Base-by-base conservation (phyloP, 2,888 invertebrate genomes). In the Pantelozetes paolii region DNA sequence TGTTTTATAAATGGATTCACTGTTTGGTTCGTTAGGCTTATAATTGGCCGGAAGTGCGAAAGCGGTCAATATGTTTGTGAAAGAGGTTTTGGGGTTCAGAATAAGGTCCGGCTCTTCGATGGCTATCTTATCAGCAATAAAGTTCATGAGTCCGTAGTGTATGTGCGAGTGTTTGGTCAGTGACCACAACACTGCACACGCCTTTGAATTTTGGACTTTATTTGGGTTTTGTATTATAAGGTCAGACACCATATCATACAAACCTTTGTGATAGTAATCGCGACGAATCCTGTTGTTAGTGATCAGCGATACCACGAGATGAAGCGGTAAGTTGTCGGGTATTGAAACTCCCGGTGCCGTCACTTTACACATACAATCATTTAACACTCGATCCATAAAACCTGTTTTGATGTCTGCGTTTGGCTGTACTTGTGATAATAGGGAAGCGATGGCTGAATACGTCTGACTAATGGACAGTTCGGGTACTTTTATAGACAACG, bases 1-100 rank as follows among this genome's bases (percentile, higher is more conserved):
- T 3, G 13, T 64, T 40, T 36, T 40, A n/a, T n/a, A 40, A n/a
- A 64, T 20, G 32, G n/a, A 5, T 30, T 64, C 64, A 64, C 64
- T 36, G 30, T 64, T 36, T 11, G 64, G 11, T 15, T 9, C 40
- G 20, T 64, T 64, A 13, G 64, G 36, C 20, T n/a, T 32, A 30
- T 64, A 64, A 40, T 64, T 36, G 13, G 64, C 11, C 36, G 64
- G 64, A 18, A 64, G n/a, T n/a, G 64, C 18, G n/a, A 64, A 64
- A 1, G 36, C 32, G 6, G 11, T 15, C 3, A 64, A 36, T n/a
- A 64, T 64, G 32, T 64, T 64, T 30, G 40, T 40, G 36, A 64
- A 64, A 5, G 64, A 64, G 8, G 11, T 30, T 36, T 40, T 64
- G 1, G 26, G 20, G 32, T 36, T 64, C 8, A 15, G 18, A 30